Evolutionary conservation across 2,888 invertebrate species (phyloP), one percentile per base, ranked within the genome.

Genomic region (Ochropleura plecta): DNA sequence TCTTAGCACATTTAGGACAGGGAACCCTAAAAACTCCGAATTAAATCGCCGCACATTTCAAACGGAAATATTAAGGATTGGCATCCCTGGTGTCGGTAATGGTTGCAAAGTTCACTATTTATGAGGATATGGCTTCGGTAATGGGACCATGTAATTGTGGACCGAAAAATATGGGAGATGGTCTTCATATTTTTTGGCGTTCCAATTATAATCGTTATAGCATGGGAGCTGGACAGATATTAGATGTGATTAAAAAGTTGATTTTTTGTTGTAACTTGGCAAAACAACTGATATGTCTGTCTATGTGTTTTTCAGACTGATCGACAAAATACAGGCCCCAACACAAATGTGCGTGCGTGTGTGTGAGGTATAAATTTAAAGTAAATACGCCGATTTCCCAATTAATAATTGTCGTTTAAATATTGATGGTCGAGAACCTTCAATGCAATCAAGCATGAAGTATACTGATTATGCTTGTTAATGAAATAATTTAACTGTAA

Each of bases 1-100:
- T 20, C 18, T 20, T 70, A 6, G 7, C 0, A n/a, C 16, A 4
- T 3, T 12, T 12, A 16, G 0, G 2, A 5, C 16, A n/a, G 44
- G 44, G 81, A 57, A 74, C 81, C 44, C 81, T 57, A 57, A 59
- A 81, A 81, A 59, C 86, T 91, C 84, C 76, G 84, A 91, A 90
- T 85, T 85, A 87, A 91, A 89, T 89, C 85, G 86, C 82, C 81
- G 84, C 86, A 87, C 87, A 88, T 89, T 91, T 83, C 82, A 86
- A 91, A 90, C 76, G 89, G 87, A 87, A 90, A 89, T 89, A 91
- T 91, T 88, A 83, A 44, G 79, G 83, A 77, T 78, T 81, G 85
- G 70, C 77, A 87, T 88, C 82, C 82, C 83, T 85, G 79, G 71
- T 83, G 78, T 51, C 55, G 65, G 70, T 82, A 85, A 83, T 82